These are phyloP conservation scores for Flexamia atlantica DNA, from an alignment of 2,888 invertebrate genomes.

Conservation along the genomic window DNA sequence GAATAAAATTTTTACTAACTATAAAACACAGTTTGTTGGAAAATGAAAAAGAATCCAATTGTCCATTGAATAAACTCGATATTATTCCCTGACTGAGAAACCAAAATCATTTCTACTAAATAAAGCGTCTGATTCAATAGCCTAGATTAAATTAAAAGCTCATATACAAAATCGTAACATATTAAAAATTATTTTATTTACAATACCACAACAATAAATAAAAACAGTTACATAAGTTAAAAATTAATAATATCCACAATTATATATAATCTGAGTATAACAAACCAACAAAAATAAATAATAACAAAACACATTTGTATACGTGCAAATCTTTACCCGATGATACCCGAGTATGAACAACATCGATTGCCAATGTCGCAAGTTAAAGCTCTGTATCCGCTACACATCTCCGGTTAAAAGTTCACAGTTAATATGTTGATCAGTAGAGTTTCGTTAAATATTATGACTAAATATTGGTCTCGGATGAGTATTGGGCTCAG, in stretches of 20 bases:
- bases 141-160: no score
- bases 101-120: no score
- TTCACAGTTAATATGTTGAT: not conserved
- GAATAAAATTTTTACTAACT: no score
- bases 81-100: no score
- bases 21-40: no score
- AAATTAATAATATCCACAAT: slow-evolving; percentile 36
- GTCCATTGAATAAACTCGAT: no score
- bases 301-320: slow-evolving; percentile 4
- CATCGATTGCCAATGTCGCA: not conserved
- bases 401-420: not conserved
- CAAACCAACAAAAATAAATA: slow-evolving; percentile 16
- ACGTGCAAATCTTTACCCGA: not conserved
- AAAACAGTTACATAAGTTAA: not conserved
- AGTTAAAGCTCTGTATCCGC: not conserved
- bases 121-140: no score
- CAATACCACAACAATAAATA: not conserved
- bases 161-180: no score
- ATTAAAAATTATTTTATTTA: slow-evolving; percentile 9
- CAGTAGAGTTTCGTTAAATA: not conserved
- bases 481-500: not conserved
- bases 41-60: no score
- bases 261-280: not conserved
- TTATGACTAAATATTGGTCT: not conserved
- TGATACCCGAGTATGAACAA: not conserved